Conservation (phyloP, 2,113 vertebrate genomes). For the Grus americana region DNA sequence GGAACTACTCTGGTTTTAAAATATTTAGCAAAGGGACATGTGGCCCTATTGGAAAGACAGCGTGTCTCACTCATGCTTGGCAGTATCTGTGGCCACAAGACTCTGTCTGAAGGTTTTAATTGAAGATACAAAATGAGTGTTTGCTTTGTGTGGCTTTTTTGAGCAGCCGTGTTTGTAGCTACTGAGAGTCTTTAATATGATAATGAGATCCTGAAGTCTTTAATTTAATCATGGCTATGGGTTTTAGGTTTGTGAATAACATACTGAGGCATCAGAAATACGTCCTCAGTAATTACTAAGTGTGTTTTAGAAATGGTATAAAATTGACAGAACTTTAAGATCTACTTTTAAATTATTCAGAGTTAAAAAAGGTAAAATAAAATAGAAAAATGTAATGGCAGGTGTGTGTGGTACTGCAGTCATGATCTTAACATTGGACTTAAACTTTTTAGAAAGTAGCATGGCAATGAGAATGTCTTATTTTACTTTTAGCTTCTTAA, state of each 20-base stretch:
- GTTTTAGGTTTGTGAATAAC: background rate
- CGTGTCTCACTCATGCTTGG: background rate
- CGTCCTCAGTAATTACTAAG: background rate
- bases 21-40: background rate
- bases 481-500: background rate
- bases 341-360: background rate
- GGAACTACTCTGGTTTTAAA: background rate
- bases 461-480: background rate
- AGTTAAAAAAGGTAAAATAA: background rate
- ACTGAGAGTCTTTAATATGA: conserved; percentile 6
- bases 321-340: background rate
- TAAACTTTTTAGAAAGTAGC: background rate
- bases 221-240: background rate
- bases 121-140: background rate
- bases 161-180: background rate
- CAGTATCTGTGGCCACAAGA: background rate
- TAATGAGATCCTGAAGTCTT: conserved; percentile 44
- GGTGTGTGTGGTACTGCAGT: background rate
- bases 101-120: conserved; percentile 16
- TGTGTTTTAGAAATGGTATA: background rate
- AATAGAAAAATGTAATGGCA: background rate
- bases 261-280: background rate
- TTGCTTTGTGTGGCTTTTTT: background rate
- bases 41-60: background rate
- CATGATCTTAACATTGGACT: background rate